These are phyloP conservation scores for Craniophora ligustri DNA, from an alignment of 2,888 invertebrate genomes.

Conservation along the genomic window DNA sequence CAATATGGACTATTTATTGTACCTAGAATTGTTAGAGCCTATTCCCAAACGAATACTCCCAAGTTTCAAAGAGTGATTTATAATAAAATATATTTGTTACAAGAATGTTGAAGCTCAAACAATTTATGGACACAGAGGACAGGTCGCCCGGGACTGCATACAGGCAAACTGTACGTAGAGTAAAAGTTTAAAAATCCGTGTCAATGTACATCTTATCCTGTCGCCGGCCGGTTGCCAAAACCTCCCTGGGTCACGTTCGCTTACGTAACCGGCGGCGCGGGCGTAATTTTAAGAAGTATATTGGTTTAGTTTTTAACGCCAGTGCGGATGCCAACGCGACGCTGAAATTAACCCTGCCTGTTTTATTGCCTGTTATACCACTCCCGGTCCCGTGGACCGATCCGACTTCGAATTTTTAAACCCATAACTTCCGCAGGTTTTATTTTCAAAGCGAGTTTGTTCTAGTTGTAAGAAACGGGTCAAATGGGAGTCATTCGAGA, in stretches of 20 bases:
- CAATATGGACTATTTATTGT: background rate
- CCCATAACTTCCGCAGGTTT: constrained; percentile 42
- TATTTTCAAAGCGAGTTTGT: constrained; percentile 52
- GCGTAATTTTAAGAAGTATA: constrained; percentile 81
- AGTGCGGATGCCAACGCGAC: constrained; percentile 69
- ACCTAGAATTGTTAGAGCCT: background rate
- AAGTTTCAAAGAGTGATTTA: constrained; percentile 5
- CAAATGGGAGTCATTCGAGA: constrained; percentile 52
- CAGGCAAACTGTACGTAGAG: constrained; percentile 48
- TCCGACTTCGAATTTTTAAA: constrained; percentile 40
- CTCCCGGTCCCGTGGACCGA: constrained; percentile 19
- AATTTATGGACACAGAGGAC: constrained; percentile 31
- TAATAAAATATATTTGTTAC: constrained; percentile 22
- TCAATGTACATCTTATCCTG: constrained; percentile 59
- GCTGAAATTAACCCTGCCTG: constrained; percentile 71
- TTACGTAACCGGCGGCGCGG: constrained; percentile 70
- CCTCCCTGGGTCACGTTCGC: constrained; percentile 70
- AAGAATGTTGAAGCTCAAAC: constrained; percentile 23
- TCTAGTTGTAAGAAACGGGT: constrained; percentile 51
- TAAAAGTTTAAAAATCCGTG: constrained; percentile 52
- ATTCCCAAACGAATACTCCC: constrained; percentile 15
- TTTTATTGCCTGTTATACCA: constrained; percentile 63
- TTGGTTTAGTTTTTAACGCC: constrained; percentile 83
- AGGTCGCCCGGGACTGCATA: constrained; percentile 41
- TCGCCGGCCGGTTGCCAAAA: constrained; percentile 73